Evolutionary conservation across 2,888 invertebrate genomes (phyloP).

Genomic region (Trimorus sp.): DNA sequence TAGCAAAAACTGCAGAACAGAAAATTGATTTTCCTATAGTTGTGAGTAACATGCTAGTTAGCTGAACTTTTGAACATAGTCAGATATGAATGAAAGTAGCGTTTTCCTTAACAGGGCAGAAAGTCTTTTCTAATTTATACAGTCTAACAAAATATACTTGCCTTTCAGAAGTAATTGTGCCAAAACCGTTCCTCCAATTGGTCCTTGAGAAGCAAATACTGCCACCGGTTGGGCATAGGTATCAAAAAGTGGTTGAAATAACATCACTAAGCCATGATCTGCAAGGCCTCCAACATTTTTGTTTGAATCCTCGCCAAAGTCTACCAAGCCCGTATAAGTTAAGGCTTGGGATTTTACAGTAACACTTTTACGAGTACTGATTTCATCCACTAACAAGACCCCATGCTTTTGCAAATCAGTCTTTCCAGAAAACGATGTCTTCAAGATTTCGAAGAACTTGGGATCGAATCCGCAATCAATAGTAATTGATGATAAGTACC

Average conservation of each 20-base stretch:
- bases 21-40: too few species aligned
- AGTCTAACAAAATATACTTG: conserved; percentile 1
- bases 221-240: conserved; percentile 15
- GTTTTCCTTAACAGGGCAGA: too few species aligned
- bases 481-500: conserved; percentile 14
- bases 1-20: too few species aligned
- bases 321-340: conserved; percentile 13
- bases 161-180: conserved; percentile 4
- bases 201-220: conserved; percentile 12
- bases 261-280: conserved; percentile 7
- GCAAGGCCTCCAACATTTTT: background rate
- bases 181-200: conserved; percentile 8
- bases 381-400: conserved; percentile 22
- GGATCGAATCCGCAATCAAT: conserved; percentile 21
- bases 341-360: conserved; percentile 15
- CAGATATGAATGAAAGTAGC: too few species aligned
- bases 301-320: conserved; percentile 14
- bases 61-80: too few species aligned
- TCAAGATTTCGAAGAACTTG: conserved; percentile 17
- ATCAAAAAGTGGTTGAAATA: conserved; percentile 14
- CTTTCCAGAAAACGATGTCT: background rate
- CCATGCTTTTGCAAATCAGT: conserved; percentile 21
- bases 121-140: background rate
- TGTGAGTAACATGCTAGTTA: too few species aligned
- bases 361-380: conserved; percentile 17